Evolutionary conservation across 2,888 invertebrate genomes (phyloP).

Genomic region (Eucera pruinosa): DNA sequence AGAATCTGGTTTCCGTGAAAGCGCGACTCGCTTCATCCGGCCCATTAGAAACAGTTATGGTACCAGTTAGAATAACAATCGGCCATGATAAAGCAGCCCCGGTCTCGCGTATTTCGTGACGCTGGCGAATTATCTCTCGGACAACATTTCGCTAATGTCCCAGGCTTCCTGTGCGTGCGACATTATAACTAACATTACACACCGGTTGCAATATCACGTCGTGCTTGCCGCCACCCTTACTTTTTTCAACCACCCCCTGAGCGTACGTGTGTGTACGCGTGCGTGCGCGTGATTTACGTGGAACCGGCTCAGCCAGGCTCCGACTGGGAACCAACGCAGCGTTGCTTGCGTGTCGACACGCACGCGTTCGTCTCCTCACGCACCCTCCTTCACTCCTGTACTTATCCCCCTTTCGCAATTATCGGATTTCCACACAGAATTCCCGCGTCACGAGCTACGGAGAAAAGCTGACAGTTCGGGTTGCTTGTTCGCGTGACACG

Average conservation of each 20-base stretch:
- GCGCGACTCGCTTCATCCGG: conserved; percentile 39
- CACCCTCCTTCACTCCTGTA: conserved; percentile 46
- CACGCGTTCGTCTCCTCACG: conserved; percentile 63
- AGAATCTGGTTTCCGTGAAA: conserved; percentile 46
- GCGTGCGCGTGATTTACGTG: conserved; percentile 62
- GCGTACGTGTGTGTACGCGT: not conserved
- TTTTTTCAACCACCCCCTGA: conserved; percentile 27
- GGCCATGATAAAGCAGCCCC: conserved; percentile 30
- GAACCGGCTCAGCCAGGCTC: conserved; percentile 34
- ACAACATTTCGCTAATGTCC: conserved; percentile 62
- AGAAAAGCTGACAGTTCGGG: conserved; percentile 62
- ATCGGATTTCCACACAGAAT: conserved; percentile 73
- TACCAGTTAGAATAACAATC: conserved; percentile 62
- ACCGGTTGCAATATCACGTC: conserved; percentile 51
- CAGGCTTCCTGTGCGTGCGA: conserved; percentile 65
- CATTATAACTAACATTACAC: conserved; percentile 56
- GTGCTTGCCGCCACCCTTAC: conserved; percentile 26
- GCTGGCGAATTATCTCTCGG: conserved; percentile 59
- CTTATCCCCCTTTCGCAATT: conserved; percentile 71
- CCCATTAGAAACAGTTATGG: conserved; percentile 56
- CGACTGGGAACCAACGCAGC: conserved; percentile 40
- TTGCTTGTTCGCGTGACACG: conserved; percentile 66
- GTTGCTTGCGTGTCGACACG: conserved; percentile 61
- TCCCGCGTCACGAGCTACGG: conserved; percentile 33
- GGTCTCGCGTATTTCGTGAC: conserved; percentile 55